Conservation (phyloP, 1,140 invertebrate genomes). For the Colletes gigas region DNA sequence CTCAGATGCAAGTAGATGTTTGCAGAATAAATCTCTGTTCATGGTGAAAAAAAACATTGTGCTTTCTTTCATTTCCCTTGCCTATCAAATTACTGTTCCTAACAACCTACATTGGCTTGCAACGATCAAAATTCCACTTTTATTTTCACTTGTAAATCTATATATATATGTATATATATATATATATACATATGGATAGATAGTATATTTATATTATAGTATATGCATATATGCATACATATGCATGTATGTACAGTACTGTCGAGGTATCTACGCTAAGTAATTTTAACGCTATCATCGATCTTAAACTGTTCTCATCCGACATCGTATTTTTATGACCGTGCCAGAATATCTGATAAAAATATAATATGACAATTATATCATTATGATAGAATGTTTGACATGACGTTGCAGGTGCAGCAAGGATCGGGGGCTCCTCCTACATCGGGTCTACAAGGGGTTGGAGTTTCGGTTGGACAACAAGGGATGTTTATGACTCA, state of each 20-base stretch:
- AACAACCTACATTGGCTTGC: conserved; percentile 26
- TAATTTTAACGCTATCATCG: not conserved
- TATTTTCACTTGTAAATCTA: conserved; percentile 29
- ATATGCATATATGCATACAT: conserved; percentile 1
- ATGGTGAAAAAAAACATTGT: conserved; percentile 75
- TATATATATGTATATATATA: conserved; percentile 5
- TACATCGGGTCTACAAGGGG: conserved; percentile 74
- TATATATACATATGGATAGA: too few species aligned
- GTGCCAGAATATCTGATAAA: not conserved
- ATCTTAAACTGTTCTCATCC: not conserved
- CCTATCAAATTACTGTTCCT: conserved; percentile 52
- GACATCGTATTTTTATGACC: not conserved
- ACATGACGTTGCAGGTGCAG: conserved; percentile 73
- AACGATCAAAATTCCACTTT: conserved; percentile 9
- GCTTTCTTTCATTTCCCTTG: conserved; percentile 78
- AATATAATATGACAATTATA: not conserved
- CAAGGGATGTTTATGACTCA: conserved; percentile 78
- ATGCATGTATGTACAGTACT: conserved; percentile 60
- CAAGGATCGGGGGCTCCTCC: conserved; percentile 69
- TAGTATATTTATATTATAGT: too few species aligned
- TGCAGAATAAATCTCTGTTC: conserved; percentile 78
- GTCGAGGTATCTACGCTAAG: not conserved
- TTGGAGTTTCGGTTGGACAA: conserved; percentile 78
- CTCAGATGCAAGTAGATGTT: conserved; percentile 71
- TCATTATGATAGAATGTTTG: conserved; percentile 7